Conservation (phyloP, 2,797 vertebrate species). For the Oceanodroma leucorhoa region DNA sequence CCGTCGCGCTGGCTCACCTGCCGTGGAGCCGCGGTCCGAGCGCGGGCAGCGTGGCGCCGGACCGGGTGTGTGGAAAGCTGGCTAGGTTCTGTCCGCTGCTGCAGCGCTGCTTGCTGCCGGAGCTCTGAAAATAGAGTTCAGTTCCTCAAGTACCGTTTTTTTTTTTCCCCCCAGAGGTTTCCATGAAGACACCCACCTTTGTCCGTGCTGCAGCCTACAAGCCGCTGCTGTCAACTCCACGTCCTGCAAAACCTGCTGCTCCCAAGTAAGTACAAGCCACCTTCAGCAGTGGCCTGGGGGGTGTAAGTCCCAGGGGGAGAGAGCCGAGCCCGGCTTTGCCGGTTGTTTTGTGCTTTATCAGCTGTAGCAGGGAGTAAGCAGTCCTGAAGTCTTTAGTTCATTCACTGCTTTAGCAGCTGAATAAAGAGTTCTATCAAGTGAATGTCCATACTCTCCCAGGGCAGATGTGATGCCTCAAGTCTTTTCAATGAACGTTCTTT, state of each 20-base stretch:
- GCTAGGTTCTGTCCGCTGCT: not conserved
- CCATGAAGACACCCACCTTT: conserved; percentile 12
- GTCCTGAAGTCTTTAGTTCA: not conserved
- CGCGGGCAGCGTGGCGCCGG: not conserved
- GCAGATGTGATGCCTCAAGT: not conserved
- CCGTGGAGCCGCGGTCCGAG: not conserved
- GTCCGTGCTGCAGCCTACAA: not conserved
- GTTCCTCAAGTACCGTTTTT: not conserved
- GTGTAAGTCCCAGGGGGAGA: not conserved
- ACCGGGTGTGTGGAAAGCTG: not conserved
- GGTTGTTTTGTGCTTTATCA: not conserved
- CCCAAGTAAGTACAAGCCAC: conserved; percentile 34
- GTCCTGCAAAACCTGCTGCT: not conserved
- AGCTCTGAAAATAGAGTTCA: not conserved
- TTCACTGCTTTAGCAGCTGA: not conserved
- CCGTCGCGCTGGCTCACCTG: not conserved
- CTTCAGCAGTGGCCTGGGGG: not conserved
- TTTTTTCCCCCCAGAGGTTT: conserved; percentile 24
- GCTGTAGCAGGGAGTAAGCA: not conserved
- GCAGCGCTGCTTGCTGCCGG: not conserved
- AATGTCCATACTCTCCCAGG: not conserved
- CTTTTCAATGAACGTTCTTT: rapidly evolving
- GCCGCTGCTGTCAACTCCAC: not conserved
- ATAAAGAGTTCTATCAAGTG: not conserved
- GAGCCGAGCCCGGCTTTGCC: not conserved